A percentile compares a stretch with the other conserved stretches of the same genome.
Evolutionary conservation across 2,888 invertebrate species (phyloP).

Genomic region (Allophyes oxyacanthae): DNA sequence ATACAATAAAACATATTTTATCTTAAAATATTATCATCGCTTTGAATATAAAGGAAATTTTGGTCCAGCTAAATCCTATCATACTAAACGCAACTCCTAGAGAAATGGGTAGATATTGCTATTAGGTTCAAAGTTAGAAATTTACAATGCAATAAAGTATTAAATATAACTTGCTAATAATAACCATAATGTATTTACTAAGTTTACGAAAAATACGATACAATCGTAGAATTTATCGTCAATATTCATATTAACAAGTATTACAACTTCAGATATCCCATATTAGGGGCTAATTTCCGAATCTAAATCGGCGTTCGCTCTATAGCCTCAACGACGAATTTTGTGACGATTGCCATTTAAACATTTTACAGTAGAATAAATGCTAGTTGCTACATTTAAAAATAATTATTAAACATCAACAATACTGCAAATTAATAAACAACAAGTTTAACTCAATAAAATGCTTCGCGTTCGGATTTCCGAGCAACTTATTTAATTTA

Average conservation of each 20-base stretch:
- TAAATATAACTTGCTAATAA: constrained; percentile 65
- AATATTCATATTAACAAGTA: constrained; percentile 58
- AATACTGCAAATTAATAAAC: constrained; percentile 51
- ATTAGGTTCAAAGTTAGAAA: constrained; percentile 68
- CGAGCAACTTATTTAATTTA: constrained; percentile 29
- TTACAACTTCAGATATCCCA: constrained; percentile 55
- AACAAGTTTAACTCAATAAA: constrained; percentile 33
- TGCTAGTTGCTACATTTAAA: constrained; percentile 48
- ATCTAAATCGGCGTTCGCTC: constrained; percentile 45
- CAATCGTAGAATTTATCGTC: constrained; percentile 56
- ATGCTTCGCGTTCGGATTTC: constrained; percentile 31
- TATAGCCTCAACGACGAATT: constrained; percentile 52
- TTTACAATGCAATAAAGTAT: constrained; percentile 72
- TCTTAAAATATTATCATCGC: constrained; percentile 73
- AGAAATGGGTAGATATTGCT: constrained; percentile 80
- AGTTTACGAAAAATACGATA: constrained; percentile 64
- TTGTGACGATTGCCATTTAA: constrained; percentile 40
- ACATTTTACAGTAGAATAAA: constrained; percentile 54
- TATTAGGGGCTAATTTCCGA: constrained; percentile 42
- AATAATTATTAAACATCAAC: constrained; percentile 45
- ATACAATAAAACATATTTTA: constrained; percentile 78
- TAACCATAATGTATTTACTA: constrained; percentile 61
- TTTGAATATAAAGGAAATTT: constrained; percentile 85
- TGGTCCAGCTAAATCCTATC: constrained; percentile 88
- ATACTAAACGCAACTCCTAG: constrained; percentile 84